Evolutionary conservation across 1,140 invertebrate genomes (phyloP).

Genomic region (Fopius arisanus): DNA sequence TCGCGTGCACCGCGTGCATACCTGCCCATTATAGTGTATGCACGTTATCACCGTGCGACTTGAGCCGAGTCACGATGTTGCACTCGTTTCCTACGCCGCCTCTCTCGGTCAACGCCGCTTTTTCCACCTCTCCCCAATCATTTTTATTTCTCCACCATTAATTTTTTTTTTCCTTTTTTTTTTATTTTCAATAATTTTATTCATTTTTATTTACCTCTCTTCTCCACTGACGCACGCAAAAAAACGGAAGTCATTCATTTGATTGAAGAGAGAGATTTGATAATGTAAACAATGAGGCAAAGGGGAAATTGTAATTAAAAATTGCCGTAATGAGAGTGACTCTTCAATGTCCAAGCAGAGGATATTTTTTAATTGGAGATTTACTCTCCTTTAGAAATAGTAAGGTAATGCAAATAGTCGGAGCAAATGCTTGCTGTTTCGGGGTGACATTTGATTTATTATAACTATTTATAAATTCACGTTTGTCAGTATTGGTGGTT

Average conservation of each 20-base stretch:
- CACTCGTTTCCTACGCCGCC: conserved; percentile 28
- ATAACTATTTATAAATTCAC: no score
- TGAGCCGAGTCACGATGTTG: conserved; percentile 33
- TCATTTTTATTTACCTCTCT: neutral
- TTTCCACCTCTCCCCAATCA: neutral
- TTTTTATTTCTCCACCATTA: neutral
- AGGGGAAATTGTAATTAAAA: neutral
- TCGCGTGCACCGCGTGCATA: conserved; percentile 34
- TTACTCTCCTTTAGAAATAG: neutral
- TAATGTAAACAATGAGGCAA: conserved; percentile 4
- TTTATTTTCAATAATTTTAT: neutral
- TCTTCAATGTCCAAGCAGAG: neutral
- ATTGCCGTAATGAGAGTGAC: neutral
- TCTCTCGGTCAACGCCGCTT: conserved; percentile 12
- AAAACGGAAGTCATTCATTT: conserved; percentile 9
- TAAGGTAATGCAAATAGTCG: no score
- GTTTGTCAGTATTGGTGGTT: neutral
- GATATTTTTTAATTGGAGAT: neutral
- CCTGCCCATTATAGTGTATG: conserved; percentile 30
- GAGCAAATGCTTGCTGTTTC: no score
- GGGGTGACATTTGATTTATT: no score
- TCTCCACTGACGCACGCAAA: neutral
- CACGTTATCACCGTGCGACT: conserved; percentile 34
- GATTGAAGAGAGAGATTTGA: conserved; percentile 5
- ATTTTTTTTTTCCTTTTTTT: neutral